Evolutionary conservation across 2,888 invertebrate genomes (phyloP).

Genomic region (Aspidapion aeneum): DNA sequence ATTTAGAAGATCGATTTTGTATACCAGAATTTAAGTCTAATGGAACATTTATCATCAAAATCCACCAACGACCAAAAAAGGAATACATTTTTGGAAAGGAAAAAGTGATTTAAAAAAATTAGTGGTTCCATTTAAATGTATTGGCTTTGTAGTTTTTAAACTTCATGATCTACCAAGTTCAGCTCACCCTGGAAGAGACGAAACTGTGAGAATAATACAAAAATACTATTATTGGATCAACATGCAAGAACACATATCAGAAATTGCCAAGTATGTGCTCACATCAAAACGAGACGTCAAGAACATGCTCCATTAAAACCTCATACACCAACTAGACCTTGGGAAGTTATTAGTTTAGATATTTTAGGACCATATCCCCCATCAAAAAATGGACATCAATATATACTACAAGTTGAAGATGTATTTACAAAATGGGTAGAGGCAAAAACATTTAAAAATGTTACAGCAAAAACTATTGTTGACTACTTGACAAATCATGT

Average conservation of each 20-base stretch:
- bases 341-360: conserved; percentile 2
- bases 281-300: background rate
- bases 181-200: conserved; percentile 3
- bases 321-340: background rate
- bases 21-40: background rate
- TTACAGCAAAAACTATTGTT: background rate
- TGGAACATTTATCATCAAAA: background rate
- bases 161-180: background rate
- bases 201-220: conserved; percentile 6
- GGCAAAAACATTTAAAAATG: conserved; percentile 3
- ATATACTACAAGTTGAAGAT: conserved; percentile 9
- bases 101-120: too few relatives aligned
- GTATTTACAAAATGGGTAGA: conserved; percentile 13
- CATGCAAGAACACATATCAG: background rate
- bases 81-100: too few relatives aligned
- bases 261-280: background rate
- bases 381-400: background rate
- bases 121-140: background rate
- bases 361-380: conserved; percentile 11
- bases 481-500: too few relatives aligned
- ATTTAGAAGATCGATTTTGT: background rate
- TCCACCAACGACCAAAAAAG: background rate
- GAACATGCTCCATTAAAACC: background rate
- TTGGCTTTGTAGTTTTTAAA: background rate
- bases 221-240: conserved; percentile 7